Evolutionary conservation across 2,888 invertebrate species (phyloP).

Genomic region (Coleophora deauratella): DNA sequence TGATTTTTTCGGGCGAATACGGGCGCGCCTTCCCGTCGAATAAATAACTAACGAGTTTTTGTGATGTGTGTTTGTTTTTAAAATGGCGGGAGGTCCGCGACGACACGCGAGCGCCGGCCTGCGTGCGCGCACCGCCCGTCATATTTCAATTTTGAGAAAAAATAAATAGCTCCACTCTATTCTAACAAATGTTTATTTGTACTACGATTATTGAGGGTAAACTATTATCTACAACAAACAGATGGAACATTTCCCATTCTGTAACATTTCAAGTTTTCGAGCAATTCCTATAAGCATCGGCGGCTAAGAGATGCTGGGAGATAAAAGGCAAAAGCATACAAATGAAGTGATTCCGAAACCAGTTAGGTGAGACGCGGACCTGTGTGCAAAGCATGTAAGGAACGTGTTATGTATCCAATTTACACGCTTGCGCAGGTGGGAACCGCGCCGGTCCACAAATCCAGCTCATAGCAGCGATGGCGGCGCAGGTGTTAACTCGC

Average conservation of each 20-base stretch:
- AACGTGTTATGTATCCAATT: constrained; percentile 33
- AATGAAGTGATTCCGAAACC: constrained; percentile 5
- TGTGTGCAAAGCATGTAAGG: constrained; percentile 6
- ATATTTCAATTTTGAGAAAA: constrained; percentile 68
- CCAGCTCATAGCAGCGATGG: constrained; percentile 41
- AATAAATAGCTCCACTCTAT: constrained; percentile 66
- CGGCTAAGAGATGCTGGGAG: neutral
- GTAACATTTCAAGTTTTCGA: constrained; percentile 22
- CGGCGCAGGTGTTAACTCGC: constrained; percentile 64
- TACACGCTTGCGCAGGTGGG: constrained; percentile 42
- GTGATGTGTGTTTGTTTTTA: constrained; percentile 71
- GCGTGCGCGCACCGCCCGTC: constrained; percentile 59
- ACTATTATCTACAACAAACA: constrained; percentile 61
- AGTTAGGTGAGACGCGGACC: neutral
- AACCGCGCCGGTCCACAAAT: constrained; percentile 32
- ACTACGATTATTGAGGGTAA: constrained; percentile 60
- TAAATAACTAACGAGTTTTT: constrained; percentile 74
- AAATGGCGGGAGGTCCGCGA: constrained; percentile 74
- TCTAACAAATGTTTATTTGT: constrained; percentile 65
- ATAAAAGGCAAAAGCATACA: constrained; percentile 2
- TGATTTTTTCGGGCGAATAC: constrained; percentile 68
- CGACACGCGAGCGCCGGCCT: constrained; percentile 66
- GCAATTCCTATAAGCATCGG: neutral
- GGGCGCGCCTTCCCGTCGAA: constrained; percentile 66
- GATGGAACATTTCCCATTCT: constrained; percentile 49